Conservation (phyloP, 2,797 vertebrate species). For the Picus viridis region DNA sequence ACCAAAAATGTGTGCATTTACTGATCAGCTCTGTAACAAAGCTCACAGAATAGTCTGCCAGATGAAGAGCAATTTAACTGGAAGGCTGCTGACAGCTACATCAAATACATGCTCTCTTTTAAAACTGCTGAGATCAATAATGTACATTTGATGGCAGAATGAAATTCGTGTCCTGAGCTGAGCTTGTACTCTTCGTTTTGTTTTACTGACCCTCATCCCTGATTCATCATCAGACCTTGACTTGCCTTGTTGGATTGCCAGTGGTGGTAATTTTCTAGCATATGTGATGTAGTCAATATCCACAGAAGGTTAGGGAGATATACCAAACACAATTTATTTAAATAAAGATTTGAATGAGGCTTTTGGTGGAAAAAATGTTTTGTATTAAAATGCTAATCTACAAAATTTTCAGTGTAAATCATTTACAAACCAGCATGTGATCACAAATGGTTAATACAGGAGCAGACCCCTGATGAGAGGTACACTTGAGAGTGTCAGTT, state of each 20-base stretch:
- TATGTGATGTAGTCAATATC: not conserved
- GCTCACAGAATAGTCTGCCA: not conserved
- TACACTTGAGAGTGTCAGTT: not conserved
- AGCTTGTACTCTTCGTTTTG: constrained; percentile 26
- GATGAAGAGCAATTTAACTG: constrained; percentile 38
- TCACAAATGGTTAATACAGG: not conserved
- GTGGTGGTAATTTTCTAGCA: not conserved
- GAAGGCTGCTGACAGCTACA: constrained; percentile 37
- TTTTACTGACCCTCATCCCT: not conserved
- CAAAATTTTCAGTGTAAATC: not conserved
- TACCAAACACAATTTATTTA: constrained; percentile 6
- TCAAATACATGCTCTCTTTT: constrained; percentile 29
- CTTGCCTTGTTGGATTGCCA: not conserved
- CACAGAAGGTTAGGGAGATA: not conserved
- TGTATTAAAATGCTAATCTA: not conserved
- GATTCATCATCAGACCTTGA: constrained; percentile 3
- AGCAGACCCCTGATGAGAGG: not conserved
- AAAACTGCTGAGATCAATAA: constrained; percentile 46
- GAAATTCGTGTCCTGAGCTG: not conserved
- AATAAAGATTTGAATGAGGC: not conserved
- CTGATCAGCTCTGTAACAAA: not conserved
- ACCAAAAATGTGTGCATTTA: not conserved
- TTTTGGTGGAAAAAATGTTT: not conserved
- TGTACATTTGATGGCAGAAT: constrained; percentile 25
- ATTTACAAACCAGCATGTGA: not conserved